These are phyloP conservation scores for Sabatieria punctata DNA, from an alignment of 2,888 invertebrate genomes.

Conservation along the genomic window DNA sequence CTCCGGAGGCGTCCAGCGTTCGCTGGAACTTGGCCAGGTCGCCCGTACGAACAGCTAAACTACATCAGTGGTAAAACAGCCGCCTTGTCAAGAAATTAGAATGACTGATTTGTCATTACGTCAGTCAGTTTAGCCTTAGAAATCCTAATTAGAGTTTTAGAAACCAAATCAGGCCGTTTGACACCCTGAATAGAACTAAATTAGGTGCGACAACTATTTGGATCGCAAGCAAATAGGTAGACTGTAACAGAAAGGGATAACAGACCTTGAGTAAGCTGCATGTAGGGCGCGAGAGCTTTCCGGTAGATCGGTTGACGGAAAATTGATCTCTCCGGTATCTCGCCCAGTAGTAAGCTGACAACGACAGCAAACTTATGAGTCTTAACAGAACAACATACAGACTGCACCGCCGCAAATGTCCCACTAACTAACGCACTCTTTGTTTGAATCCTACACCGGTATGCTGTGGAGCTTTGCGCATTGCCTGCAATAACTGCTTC, in stretches of 20 bases:
- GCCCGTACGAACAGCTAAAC: conserved; percentile 72
- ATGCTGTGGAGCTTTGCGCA: conserved; percentile 91
- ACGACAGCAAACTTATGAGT: conserved; percentile 54
- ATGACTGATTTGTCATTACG: no score
- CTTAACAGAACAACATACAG: conserved; percentile 39
- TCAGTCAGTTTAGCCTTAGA: no score
- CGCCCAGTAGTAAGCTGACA: conserved; percentile 81
- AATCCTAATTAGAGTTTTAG: no score
- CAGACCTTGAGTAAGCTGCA: conserved; percentile 71
- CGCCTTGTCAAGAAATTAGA: no score
- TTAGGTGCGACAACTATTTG: not conserved
- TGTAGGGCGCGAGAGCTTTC: conserved; percentile 77
- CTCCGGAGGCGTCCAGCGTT: conserved; percentile 68
- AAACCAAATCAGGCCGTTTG: no score
- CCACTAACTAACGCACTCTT: conserved; percentile 57
- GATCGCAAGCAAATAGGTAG: not conserved
- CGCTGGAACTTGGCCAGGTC: conserved; percentile 83
- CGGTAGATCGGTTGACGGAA: conserved; percentile 79
- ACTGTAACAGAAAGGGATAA: not conserved
- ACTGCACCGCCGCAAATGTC: no score
- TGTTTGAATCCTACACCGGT: conserved; percentile 97
- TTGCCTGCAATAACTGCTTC: conserved; percentile 73
- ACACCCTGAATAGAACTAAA: no score
- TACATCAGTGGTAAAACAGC: no score
- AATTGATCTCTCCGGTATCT: conserved; percentile 87